Conservation (phyloP, 2,113 vertebrate genomes). For the Paramormyrops kingsleyae region DNA sequence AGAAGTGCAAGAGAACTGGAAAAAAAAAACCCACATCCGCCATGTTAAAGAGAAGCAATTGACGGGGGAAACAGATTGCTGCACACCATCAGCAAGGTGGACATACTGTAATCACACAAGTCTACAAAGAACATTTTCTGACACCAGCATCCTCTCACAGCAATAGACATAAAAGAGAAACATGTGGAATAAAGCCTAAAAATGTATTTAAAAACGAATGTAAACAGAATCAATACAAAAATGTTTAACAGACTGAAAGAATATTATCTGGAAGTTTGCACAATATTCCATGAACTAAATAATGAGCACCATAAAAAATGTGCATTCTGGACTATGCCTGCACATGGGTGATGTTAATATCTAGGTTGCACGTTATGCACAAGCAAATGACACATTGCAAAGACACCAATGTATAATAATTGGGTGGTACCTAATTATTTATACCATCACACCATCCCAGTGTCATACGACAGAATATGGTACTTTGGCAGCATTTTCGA, state of each 20-base stretch:
- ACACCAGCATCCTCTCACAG: neutral
- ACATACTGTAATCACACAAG: neutral
- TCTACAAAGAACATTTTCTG: neutral
- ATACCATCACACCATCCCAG: neutral
- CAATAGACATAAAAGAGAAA: neutral
- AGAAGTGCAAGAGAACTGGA: conserved; percentile 30
- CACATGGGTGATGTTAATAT: neutral
- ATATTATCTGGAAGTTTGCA: neutral
- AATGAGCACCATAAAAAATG: neutral
- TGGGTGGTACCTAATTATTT: neutral
- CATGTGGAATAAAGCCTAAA: neutral
- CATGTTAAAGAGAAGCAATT: conserved; percentile 28
- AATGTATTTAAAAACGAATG: neutral
- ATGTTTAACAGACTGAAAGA: neutral
- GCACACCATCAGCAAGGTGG: conserved; percentile 9
- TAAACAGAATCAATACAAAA: neutral
- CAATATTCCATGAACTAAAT: neutral
- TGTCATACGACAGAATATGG: no score
- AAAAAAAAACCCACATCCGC: conserved; percentile 37
- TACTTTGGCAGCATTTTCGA: no score
- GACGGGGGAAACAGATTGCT: conserved; percentile 24
- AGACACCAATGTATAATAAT: neutral
- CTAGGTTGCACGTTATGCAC: neutral
- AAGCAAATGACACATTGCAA: neutral
- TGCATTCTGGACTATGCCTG: neutral